Base-by-base conservation (phyloP, 2,888 invertebrate genomes). In the Drosophila engyochracea region DNA sequence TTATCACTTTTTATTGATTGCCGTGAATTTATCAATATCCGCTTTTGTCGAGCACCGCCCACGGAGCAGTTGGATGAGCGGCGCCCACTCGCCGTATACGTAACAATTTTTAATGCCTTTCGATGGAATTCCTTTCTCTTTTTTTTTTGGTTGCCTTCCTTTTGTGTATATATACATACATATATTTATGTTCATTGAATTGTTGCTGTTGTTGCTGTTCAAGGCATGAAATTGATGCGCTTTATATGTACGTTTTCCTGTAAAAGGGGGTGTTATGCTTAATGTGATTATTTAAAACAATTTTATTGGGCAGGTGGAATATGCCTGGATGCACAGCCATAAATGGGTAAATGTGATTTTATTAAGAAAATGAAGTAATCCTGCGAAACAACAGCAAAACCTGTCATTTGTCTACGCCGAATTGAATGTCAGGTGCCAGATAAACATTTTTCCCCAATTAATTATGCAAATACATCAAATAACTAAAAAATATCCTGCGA, bases 1-100 rank as follows among this genome's bases (percentile, higher is more conserved):
- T 87, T 87, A 90, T 90, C 87, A 87, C 86, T 81, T 80, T 89
- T 87, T 90, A 90, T 87, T 87, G 87, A 90, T 90, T 87, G 87
- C 82, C 82, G 79, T 72, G 90, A 85, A 87, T 87, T 87, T 90
- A 89, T 87, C 87, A 87, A 89, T 86, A 86, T 86, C 85, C 90
- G 89, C 78, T 89, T 86, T 87, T 77, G 57, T 66, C 82, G 58
- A 86, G 82, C 62, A 76, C 61, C 76, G 58, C 83, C 47, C 47
- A 52, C 22, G 35, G 41, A 47, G 25, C 41, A n/a, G n/a, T 41
- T 60, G 64, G 70, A 25, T 66, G 69, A 77, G 53, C 52, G 57
- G 31, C 44, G 58, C 79, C 69, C 76, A 47, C 62, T 63, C 63
- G 73, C 53, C 86, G 85, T 83, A 85, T 85, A 88, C 81, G 88